Evolutionary conservation across 2,113 vertebrate species (phyloP).

Genomic region (Macrotis lagotis): DNA sequence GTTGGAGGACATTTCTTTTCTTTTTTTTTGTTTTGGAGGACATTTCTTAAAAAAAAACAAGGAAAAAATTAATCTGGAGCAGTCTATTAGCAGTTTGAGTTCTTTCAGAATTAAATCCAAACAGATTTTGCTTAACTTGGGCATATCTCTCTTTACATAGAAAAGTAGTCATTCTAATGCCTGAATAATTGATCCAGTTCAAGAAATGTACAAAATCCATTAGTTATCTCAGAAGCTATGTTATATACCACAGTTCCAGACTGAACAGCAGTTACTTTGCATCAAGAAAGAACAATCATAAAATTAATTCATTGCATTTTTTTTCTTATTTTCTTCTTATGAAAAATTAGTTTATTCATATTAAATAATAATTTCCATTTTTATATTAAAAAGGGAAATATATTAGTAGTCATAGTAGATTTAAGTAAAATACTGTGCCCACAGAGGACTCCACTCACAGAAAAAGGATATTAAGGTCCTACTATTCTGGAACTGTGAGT

Average conservation of each 20-base stretch:
- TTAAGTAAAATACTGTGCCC: not conserved
- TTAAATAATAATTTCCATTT: not conserved
- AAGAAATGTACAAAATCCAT: slow-evolving; percentile 49
- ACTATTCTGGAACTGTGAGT: not conserved
- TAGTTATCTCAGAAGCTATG: not conserved
- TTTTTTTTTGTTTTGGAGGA: not conserved
- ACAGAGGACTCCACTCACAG: not conserved
- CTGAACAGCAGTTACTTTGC: not conserved
- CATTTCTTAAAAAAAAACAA: not conserved
- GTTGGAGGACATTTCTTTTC: not conserved
- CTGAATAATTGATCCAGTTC: not conserved
- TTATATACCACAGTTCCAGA: slow-evolving; percentile 1
- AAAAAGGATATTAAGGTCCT: not conserved
- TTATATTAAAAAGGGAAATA: not conserved
- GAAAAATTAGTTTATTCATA: not conserved
- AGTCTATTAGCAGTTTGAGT: slow-evolving; percentile 30
- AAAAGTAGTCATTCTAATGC: slow-evolving; percentile 36
- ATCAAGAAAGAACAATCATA: not conserved
- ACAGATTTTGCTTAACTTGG: slow-evolving; percentile 40
- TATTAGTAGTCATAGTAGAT: not conserved
- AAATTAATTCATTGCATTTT: not conserved
- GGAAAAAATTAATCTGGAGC: not conserved
- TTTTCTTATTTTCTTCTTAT: not conserved
- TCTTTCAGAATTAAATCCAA: slow-evolving; percentile 53
- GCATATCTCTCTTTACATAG: slow-evolving; percentile 13